Evolutionary conservation across 1,140 invertebrate genomes (phyloP), one percentile per base, ranked within the genome.

Genomic region (Pseudoatta argentina): DNA sequence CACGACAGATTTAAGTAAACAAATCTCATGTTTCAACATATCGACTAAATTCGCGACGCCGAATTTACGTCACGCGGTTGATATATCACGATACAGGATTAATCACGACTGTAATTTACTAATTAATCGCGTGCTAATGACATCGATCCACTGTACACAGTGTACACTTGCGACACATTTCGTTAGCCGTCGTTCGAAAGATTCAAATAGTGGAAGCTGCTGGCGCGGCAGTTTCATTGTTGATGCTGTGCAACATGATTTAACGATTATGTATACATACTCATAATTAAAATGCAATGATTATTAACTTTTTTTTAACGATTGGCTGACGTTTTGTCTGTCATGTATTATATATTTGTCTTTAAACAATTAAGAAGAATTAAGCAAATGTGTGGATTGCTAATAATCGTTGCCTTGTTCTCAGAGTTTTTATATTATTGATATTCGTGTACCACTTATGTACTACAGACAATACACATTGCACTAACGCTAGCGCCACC

Each of bases 41-140:
- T 64, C 63, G 30, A 34, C 59, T 21, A 10, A 24, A 64, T 57
- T n/a, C n/a, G n/a, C 18, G 0, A 67, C 64, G 34, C 3, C n/a
- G 34, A 44, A 44, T 67, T 44, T 14, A 1, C 18, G 64, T n/a
- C 12, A 44, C 3, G 30, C 4, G 10, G n/a, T 44, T n/a, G 30
- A 66, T n/a, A 10, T 5, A 34, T n/a, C 12, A 6, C 34, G 14
- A 21, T 10, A 44, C 5, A 12, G 16, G 8, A 67, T 44, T 44
- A 21, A 14, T 67, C 34, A 8, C n/a, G n/a, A 34, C 63, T n/a
- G 64, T 21, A 67, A 21, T 44, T 67, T 14, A n/a, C 34, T 14
- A 39, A 44, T 67, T 67, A 67, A 67, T 67, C 64, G 64, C 30
- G 64, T 14, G 64, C n/a, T n/a, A n/a, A 39, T 30, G 63, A n/a